Evolutionary conservation across 2,113 vertebrate genomes (phyloP).

Genomic region (Ptyas mucosa): DNA sequence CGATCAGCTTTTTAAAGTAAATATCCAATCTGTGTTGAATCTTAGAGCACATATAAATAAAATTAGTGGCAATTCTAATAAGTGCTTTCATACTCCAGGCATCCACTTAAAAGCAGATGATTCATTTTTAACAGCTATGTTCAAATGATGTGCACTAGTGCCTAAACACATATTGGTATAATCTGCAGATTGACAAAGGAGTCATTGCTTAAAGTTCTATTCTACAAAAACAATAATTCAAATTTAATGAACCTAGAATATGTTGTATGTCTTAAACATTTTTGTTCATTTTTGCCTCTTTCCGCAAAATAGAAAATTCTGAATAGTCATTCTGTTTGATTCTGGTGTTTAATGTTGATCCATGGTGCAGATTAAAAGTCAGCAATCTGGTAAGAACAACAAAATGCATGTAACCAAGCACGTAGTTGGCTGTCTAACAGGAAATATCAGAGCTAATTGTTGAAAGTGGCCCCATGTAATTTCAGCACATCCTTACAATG

Average conservation of each 20-base stretch:
- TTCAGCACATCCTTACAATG: neutral
- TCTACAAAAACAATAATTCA: slow-evolving; percentile 43
- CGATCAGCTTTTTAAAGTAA: neutral
- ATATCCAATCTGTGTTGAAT: neutral
- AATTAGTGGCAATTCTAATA: neutral
- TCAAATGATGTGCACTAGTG: slow-evolving; percentile 38
- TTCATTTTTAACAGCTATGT: slow-evolving; percentile 13
- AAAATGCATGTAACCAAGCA: neutral
- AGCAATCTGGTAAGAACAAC: slow-evolving; percentile 38
- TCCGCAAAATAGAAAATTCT: slow-evolving; percentile 36
- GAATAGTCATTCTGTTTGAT: slow-evolving; percentile 40
- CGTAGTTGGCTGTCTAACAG: neutral
- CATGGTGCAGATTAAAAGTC: slow-evolving; percentile 29
- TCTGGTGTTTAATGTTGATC: slow-evolving; percentile 34
- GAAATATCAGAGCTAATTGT: neutral
- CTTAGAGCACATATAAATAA: slow-evolving; percentile 9
- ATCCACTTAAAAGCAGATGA: slow-evolving; percentile 1
- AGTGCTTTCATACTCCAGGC: slow-evolving; percentile 20
- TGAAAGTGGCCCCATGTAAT: slow-evolving; percentile 5
- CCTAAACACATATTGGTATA: slow-evolving; percentile 6
- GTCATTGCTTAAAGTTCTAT: slow-evolving; percentile 28
- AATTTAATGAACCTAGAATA: slow-evolving; percentile 14
- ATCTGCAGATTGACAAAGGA: neutral
- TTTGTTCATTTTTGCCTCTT: slow-evolving; percentile 29
- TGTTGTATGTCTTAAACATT: slow-evolving; percentile 11